phyloP scores from a whole-genome alignment of 1,140 invertebrate genomes.

The Philotrypesis tridentata region DNA sequence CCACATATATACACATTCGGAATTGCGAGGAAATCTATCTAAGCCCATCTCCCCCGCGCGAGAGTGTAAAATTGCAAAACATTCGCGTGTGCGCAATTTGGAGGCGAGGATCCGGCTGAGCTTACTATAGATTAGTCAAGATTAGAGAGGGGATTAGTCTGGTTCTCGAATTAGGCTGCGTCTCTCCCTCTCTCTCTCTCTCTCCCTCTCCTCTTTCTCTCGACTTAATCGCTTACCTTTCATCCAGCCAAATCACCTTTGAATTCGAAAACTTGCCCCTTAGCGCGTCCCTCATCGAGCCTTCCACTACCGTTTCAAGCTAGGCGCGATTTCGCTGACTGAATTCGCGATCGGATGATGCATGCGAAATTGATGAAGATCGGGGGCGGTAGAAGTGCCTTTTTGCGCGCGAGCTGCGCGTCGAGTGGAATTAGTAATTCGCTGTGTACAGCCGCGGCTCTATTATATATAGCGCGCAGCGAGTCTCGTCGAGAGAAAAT shows the following conservation, averaged over 20 bases:
- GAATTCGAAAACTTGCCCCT: slow-evolving; percentile 19
- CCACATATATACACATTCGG: no score
- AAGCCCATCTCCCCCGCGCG: background rate
- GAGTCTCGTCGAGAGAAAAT: no score
- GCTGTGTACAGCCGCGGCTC: no score
- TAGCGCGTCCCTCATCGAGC: background rate
- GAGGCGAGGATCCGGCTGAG: slow-evolving; percentile 45
- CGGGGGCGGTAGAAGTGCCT: background rate
- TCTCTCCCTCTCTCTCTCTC: background rate
- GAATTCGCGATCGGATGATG: background rate
- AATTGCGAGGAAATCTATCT: no score
- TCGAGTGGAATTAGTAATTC: background rate
- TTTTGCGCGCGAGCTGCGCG: background rate
- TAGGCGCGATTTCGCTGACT: slow-evolving; percentile 15
- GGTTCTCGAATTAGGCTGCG: slow-evolving; percentile 49
- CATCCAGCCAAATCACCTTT: slow-evolving; percentile 29
- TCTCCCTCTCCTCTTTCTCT: background rate
- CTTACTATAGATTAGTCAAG: slow-evolving; percentile 62
- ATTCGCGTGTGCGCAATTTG: background rate
- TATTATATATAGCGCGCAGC: no score
- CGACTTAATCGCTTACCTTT: slow-evolving; percentile 44
- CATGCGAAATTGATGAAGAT: background rate
- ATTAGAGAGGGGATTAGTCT: slow-evolving; percentile 59
- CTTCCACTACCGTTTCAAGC: slow-evolving; percentile 5
- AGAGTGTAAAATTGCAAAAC: background rate